These are phyloP conservation scores for Melanargia galathea DNA, from an alignment of 2,888 invertebrate species.

Conservation along the genomic window DNA sequence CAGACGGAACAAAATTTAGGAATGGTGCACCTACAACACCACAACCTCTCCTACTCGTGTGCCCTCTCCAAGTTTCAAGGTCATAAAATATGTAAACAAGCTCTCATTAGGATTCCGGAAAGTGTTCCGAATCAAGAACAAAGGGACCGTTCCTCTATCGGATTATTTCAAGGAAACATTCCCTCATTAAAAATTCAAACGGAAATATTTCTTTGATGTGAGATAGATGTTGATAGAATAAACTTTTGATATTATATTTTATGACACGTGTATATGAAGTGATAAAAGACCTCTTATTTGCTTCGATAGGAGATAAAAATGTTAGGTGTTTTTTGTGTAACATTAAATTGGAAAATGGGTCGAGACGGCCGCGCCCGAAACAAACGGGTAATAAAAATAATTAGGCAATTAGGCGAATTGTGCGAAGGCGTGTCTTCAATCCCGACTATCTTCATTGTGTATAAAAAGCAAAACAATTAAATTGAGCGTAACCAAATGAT, in stretches of 20 bases:
- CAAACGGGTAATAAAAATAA: constrained; percentile 79
- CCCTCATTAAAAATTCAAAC: constrained; percentile 45
- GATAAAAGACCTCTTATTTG: constrained; percentile 16
- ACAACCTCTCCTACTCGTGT: no score
- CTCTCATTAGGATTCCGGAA: constrained; percentile 47
- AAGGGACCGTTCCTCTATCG: constrained; percentile 45
- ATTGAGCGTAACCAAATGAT: constrained; percentile 39
- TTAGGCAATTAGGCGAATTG: constrained; percentile 75
- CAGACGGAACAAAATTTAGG: constrained; percentile 22
- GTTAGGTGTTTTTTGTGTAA: constrained; percentile 42
- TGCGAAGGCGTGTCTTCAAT: constrained; percentile 62
- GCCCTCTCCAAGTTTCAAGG: constrained; percentile 38
- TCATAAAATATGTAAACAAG: constrained; percentile 36
- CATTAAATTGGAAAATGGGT: constrained; percentile 65
- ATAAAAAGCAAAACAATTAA: constrained; percentile 44
- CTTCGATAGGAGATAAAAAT: constrained; percentile 19
- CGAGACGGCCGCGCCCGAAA: constrained; percentile 60
- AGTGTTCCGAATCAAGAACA: constrained; percentile 46
- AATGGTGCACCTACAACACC: constrained; percentile 26
- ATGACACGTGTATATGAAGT: constrained; percentile 18
- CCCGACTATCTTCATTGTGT: constrained; percentile 54
- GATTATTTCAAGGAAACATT: constrained; percentile 45
- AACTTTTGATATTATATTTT: constrained; percentile 17
- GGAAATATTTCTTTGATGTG: constrained; percentile 49
- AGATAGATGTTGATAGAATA: constrained; percentile 31